phyloP scores from a whole-genome alignment of 2,888 invertebrate species.

The Caenorhabditis wallacei region DNA sequence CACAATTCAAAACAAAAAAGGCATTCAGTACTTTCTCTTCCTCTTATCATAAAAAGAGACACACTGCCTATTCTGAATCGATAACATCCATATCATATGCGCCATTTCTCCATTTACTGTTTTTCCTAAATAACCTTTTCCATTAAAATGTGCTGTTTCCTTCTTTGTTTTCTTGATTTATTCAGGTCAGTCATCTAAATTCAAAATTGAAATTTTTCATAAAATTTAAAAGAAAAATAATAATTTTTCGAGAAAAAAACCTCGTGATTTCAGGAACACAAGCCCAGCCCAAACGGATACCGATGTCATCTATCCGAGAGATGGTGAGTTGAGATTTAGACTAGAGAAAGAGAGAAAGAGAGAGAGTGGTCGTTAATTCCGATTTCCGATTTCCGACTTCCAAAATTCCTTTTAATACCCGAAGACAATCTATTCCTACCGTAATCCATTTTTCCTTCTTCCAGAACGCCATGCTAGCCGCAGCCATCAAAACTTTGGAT shows the following conservation, averaged over 20 bases:
- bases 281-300: constrained; percentile 47
- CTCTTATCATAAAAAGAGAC: constrained; percentile 25
- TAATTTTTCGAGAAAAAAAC: constrained; percentile 8
- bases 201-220: background rate
- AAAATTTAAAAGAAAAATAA: constrained; percentile 3
- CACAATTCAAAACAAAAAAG: constrained; percentile 54
- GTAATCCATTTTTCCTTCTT: background rate
- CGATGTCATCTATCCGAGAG: constrained; percentile 61
- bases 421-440: background rate
- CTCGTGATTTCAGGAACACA: constrained; percentile 47
- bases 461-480: constrained; percentile 28
- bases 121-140: constrained; percentile 1
- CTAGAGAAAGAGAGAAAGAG: background rate
- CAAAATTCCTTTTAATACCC: too few species aligned
- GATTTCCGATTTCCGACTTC: too few species aligned
- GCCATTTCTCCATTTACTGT: constrained; percentile 18
- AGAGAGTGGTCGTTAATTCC: background rate
- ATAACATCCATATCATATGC: constrained; percentile 31
- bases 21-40: constrained; percentile 1
- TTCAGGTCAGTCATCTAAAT: constrained; percentile 32
- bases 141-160: constrained; percentile 46
- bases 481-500: constrained; percentile 59
- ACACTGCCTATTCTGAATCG: constrained; percentile 28
- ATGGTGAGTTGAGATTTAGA: constrained; percentile 48
- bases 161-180: constrained; percentile 49